These are phyloP conservation scores for Paratilapia polleni DNA, from an alignment of 2,113 vertebrate species.

Conservation along the genomic window DNA sequence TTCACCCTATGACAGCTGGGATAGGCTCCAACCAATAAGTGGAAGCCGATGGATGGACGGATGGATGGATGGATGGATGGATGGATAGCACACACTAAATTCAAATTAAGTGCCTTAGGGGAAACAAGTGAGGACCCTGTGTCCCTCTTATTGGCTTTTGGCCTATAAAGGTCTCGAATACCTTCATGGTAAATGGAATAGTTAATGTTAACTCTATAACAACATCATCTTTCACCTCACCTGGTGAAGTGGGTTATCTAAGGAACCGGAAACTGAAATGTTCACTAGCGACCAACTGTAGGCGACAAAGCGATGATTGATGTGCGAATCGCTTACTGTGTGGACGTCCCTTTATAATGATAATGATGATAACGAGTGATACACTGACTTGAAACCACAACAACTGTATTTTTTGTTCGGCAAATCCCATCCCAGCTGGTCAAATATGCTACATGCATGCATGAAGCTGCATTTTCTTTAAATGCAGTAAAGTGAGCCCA, in stretches of 20 bases:
- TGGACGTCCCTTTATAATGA: not conserved
- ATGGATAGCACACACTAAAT: no score
- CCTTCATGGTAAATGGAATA: not conserved
- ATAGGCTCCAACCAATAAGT: no score
- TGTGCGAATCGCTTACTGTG: not conserved
- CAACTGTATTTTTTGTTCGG: accelerated
- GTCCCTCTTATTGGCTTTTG: not conserved
- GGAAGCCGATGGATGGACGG: no score
- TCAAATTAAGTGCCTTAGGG: not conserved
- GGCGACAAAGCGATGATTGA: not conserved
- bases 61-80: no score
- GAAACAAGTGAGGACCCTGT: not conserved
- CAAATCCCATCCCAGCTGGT: not conserved
- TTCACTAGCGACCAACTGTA: not conserved
- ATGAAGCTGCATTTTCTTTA: not conserved
- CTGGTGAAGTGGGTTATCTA: not conserved
- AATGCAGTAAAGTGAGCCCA: not conserved
- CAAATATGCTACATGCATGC: not conserved
- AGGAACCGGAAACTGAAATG: not conserved
- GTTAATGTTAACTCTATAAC: not conserved
- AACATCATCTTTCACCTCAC: not conserved
- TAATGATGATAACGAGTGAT: no score
- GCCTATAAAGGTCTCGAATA: not conserved
- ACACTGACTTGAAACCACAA: no score
- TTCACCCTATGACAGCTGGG: no score